Conservation (phyloP, 2,113 vertebrate genomes). For the Tragelaphus buxtoni region DNA sequence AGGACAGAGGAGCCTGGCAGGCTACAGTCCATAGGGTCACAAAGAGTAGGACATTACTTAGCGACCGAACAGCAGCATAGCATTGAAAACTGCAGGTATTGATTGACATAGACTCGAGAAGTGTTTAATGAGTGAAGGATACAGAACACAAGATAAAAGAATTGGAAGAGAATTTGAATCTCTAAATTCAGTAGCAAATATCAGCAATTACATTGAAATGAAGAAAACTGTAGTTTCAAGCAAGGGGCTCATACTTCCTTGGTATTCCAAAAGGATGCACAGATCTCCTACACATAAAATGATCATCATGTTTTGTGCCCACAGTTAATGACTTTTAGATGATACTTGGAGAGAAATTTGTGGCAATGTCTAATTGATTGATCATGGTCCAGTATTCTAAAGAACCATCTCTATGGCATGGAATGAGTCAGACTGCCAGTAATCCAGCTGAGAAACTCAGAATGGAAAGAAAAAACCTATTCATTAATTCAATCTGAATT, state of each 20-base stretch:
- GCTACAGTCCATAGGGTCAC: not conserved
- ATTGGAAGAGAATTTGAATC: not conserved
- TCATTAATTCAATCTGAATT: slow-evolving; percentile 54
- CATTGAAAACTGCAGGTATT: not conserved
- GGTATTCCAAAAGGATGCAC: not conserved
- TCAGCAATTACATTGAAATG: not conserved
- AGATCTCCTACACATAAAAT: not conserved
- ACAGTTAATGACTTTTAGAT: slow-evolving; percentile 54
- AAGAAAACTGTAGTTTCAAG: not conserved
- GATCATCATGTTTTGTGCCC: not conserved
- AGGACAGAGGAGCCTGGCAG: not conserved
- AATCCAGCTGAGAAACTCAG: slow-evolving; percentile 16
- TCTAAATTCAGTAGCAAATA: not conserved
- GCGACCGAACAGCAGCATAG: not conserved
- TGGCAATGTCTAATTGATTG: slow-evolving; percentile 68
- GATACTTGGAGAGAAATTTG: slow-evolving; percentile 44
- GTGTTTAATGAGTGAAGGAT: not conserved
- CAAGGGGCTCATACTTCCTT: not conserved
- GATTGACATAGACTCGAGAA: not conserved
- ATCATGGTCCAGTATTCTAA: slow-evolving; percentile 63
- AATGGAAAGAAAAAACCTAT: slow-evolving; percentile 36
- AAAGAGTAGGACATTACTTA: not conserved
- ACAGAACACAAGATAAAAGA: not conserved
- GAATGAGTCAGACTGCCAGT: slow-evolving; percentile 41
- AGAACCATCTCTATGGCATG: slow-evolving; percentile 19